Percentiles rank a stretch among this genome's conserved stretches.
These are phyloP conservation scores for Eupithecia centaureata DNA, from an alignment of 2,888 invertebrate genomes.

Conservation along the genomic window DNA sequence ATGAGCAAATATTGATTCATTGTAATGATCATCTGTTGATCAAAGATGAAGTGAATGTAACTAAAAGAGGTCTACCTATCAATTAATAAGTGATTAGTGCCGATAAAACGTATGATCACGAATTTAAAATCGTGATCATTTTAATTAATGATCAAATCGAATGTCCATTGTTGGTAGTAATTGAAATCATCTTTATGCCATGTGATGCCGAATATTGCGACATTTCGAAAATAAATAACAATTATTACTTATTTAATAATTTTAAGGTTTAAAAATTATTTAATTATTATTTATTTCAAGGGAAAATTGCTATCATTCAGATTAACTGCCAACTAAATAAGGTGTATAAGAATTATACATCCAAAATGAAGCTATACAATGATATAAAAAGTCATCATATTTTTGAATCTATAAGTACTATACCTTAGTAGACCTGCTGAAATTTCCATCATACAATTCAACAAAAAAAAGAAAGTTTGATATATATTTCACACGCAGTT, in stretches of 20 bases:
- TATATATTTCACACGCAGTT: slow-evolving; percentile 5
- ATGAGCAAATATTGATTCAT: neutral
- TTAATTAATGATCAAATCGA: neutral
- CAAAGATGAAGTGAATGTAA: neutral
- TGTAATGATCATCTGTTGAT: neutral
- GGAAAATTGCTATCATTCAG: neutral
- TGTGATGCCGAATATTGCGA: neutral
- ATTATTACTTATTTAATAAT: no score
- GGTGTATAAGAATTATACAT: neutral
- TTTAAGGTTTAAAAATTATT: no score
- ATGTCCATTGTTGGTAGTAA: neutral
- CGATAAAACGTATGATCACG: neutral
- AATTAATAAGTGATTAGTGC: neutral
- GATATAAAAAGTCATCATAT: neutral
- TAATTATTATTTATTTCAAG: no score
- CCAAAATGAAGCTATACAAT: neutral
- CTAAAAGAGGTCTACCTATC: neutral
- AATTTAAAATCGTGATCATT: neutral
- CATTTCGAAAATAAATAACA: no score
- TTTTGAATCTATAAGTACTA: no score
- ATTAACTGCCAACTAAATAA: neutral
- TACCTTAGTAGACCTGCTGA: neutral
- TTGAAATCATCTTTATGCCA: neutral
- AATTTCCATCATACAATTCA: neutral
- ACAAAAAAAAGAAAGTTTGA: neutral